Evolutionary conservation across 53 echinoderm and acorn worm species (phyloP), one percentile per base, ranked within the genome.

Genomic region (Apostichopus leukothele): DNA sequence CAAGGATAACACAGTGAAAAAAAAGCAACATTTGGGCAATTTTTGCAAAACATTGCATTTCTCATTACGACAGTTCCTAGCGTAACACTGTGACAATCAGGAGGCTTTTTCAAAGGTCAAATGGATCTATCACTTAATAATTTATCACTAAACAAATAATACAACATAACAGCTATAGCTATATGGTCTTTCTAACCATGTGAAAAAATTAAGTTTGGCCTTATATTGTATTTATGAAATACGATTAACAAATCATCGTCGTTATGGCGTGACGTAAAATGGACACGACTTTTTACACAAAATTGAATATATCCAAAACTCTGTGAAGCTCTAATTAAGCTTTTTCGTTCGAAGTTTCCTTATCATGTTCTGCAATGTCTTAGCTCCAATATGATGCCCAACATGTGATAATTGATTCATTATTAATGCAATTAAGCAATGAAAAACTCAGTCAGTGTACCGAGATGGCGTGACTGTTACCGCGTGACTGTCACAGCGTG

Each of bases 401-500:
- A 75, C 27, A 75, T 75, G 75, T 75, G 75, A 75, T 75, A 75
- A 75, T 75, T 75, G 19, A 75, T 75, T 75, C 27, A 75, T 75
- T 18, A 19, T 10, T 75, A 3, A 18, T 10, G 9, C 19, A 19
- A 9, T 75, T 75, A 5, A 18, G 75, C 19, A 75, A 13, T 5
- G 27, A 21, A 75, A 39, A 75, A 75, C 75, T 75, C 75, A 75
- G 19, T 19, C 14, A 27, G 8, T 14, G 39, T 39, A 39, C 39
- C 39, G 39, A 39, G 39, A 39, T 39, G 39, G 39, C 39, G 75
- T 5, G 16, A 75, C 75, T 27, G 21, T 75, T 75, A 16, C 20
- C 14, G 18, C 75, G 21, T 75, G 75, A 75, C 75, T 18, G 75
- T 19, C 10, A 75, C 20, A 75, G 18, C 27, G 10, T 75, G 75